Evolutionary conservation across 2,888 invertebrate genomes (phyloP).

Genomic region (Pristionchus japonicus): DNA sequence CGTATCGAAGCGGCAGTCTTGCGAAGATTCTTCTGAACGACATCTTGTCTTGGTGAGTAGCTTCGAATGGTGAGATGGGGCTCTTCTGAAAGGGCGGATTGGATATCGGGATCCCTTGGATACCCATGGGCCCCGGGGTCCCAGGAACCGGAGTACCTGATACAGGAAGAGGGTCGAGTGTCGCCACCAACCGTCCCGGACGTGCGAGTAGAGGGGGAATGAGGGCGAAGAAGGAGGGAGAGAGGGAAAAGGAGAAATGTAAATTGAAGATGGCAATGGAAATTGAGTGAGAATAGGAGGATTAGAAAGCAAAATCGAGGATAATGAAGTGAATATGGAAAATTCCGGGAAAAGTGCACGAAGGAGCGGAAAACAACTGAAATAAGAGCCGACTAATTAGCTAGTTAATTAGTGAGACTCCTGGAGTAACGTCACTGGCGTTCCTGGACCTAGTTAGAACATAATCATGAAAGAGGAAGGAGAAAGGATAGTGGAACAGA

Average conservation of each 20-base stretch:
- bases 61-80: neutral
- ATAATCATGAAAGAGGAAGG: no score
- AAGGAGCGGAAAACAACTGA: neutral
- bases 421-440: neutral
- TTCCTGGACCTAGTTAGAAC: neutral
- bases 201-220: neutral
- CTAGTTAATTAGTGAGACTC: neutral
- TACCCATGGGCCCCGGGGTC: neutral
- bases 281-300: neutral
- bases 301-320: neutral
- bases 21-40: conserved; percentile 38
- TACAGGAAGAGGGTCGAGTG: neutral
- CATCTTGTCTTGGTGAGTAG: conserved; percentile 7
- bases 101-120: neutral
- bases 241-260: neutral
- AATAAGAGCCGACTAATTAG: neutral
- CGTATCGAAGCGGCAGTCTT: neutral
- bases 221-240: neutral
- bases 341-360: neutral
- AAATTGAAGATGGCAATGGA: neutral
- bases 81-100: neutral
- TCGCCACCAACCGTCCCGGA: neutral
- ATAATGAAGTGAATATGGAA: neutral
- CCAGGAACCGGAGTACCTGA: neutral
- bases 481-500: no score